Evolutionary conservation across 2,797 vertebrate species (phyloP).

Genomic region (Lithobates sylvaticus): DNA sequence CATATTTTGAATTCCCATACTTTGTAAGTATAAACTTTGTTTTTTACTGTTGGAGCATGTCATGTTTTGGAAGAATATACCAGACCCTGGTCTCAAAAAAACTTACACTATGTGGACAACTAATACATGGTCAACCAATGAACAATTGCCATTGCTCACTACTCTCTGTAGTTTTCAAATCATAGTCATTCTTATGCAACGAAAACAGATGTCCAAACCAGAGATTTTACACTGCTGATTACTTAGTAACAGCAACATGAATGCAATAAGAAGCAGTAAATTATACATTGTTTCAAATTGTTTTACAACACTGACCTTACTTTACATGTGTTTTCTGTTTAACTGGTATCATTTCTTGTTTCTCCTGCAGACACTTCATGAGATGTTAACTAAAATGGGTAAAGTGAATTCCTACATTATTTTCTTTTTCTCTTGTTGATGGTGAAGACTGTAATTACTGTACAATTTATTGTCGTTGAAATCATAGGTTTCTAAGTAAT

Average conservation of each 20-base stretch:
- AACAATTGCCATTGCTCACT: no score
- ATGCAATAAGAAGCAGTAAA: neutral
- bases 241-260: neutral
- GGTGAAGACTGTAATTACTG: slow-evolving; percentile 28
- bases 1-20: no score
- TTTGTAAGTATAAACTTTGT: no score
- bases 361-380: neutral
- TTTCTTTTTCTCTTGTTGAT: slow-evolving; percentile 10
- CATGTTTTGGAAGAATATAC: no score
- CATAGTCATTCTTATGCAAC: no score
- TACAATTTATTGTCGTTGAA: slow-evolving; percentile 32
- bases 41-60: no score
- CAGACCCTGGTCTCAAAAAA: no score
- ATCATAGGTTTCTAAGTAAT: slow-evolving; percentile 43
- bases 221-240: neutral
- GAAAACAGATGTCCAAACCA: no score
- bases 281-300: neutral
- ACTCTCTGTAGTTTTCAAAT: no score
- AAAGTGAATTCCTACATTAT: slow-evolving; percentile 8
- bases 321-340: no score
- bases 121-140: no score
- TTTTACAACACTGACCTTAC: neutral
- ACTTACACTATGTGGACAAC: no score
- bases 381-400: neutral
- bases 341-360: neutral